Evolutionary conservation across 2,113 vertebrate species (phyloP).

Genomic region (Cynoglossus semilaevis): DNA sequence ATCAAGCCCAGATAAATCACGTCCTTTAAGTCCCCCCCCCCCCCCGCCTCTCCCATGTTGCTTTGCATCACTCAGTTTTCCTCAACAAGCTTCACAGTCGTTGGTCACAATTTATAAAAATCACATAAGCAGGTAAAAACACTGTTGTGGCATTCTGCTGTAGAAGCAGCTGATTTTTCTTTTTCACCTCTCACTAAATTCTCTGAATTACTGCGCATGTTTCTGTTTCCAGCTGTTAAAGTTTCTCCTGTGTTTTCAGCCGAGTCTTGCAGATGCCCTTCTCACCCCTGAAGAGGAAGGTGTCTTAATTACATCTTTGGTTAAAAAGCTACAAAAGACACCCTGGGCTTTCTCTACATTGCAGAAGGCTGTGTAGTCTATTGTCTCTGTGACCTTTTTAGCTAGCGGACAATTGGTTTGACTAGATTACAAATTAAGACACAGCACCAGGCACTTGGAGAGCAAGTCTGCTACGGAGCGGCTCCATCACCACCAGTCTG

Average conservation of each 20-base stretch:
- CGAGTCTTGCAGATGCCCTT: conserved; percentile 58
- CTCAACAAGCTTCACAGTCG: conserved; percentile 56
- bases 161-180: conserved; percentile 24
- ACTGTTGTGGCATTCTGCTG: conserved; percentile 25
- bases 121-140: conserved; percentile 38
- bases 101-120: conserved; percentile 50
- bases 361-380: conserved; percentile 66
- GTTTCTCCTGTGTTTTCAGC: conserved; percentile 48
- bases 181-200: conserved; percentile 36
- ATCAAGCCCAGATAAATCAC: conserved; percentile 87
- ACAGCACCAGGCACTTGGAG: conserved; percentile 69
- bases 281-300: conserved; percentile 66
- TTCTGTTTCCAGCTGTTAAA: conserved; percentile 20
- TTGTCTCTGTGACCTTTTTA: conserved; percentile 75
- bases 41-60: conserved; percentile 70
- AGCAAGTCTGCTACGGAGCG: conserved; percentile 65
- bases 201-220: conserved; percentile 1
- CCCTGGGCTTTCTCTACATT: conserved; percentile 61
- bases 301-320: conserved; percentile 74
- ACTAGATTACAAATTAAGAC: conserved; percentile 77
- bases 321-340: conserved; percentile 71
- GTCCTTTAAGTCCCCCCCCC: conserved; percentile 78
- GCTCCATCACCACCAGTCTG: conserved; percentile 59
- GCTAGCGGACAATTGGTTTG: conserved; percentile 75
- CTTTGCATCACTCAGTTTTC: conserved; percentile 78